Evolutionary conservation across 1,140 invertebrate genomes (phyloP).

Genomic region (Diachasmimorpha longicaudata): DNA sequence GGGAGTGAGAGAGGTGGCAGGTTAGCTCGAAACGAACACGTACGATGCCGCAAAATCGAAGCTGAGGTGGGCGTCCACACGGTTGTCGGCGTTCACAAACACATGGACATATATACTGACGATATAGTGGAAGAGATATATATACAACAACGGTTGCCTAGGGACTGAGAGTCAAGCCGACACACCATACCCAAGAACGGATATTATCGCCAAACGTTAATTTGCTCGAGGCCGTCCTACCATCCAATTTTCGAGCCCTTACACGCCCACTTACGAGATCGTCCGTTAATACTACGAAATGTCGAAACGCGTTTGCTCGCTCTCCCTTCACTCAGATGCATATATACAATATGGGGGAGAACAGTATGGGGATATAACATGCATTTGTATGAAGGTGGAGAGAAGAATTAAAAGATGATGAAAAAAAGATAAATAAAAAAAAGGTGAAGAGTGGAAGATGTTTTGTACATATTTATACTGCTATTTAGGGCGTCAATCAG

Average conservation of each 20-base stretch:
- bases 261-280: slow-evolving; percentile 63
- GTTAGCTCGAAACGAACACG: slow-evolving; percentile 17
- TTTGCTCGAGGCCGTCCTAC: slow-evolving; percentile 60
- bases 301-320: slow-evolving; percentile 3
- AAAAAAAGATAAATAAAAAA: slow-evolving; percentile 13
- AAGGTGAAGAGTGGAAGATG: background rate
- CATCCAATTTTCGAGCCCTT: slow-evolving; percentile 63
- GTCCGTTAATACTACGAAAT: slow-evolving; percentile 58
- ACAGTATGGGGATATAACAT: background rate
- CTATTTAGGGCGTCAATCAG: background rate
- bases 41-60: slow-evolving; percentile 27
- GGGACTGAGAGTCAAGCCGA: slow-evolving; percentile 22
- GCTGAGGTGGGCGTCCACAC: slow-evolving; percentile 19
- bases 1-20: background rate
- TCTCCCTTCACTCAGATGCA: slow-evolving; percentile 4
- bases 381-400: slow-evolving; percentile 9
- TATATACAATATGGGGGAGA: background rate
- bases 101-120: background rate
- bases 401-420: slow-evolving; percentile 15
- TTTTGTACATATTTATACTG: background rate
- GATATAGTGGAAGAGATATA: slow-evolving; percentile 5
- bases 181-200: slow-evolving; percentile 46
- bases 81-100: slow-evolving; percentile 15
- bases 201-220: slow-evolving; percentile 64
- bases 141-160: slow-evolving; percentile 25